phyloP scores from a whole-genome alignment of 2,113 vertebrate genomes.

The Micromys minutus region DNA sequence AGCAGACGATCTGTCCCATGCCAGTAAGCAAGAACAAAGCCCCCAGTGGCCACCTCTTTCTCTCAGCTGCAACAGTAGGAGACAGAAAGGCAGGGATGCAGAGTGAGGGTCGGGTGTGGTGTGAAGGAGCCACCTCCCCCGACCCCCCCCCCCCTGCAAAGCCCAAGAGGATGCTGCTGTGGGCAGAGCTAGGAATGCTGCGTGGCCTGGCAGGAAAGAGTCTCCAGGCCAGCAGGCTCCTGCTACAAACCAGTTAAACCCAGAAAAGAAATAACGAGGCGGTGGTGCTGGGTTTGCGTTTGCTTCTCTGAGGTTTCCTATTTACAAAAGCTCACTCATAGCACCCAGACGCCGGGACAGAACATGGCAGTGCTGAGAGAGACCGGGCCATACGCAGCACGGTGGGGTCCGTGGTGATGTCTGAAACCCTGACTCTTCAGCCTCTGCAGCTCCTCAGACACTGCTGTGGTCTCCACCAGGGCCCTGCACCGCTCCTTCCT shows the following conservation, averaged over 20 bases:
- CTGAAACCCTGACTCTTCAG: background rate
- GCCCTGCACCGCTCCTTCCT: background rate
- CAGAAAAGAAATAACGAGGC: background rate
- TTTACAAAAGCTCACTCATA: background rate
- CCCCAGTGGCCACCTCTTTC: too few relatives aligned
- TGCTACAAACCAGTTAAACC: too few relatives aligned
- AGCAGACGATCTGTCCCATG: background rate
- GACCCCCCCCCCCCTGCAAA: background rate
- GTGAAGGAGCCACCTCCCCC: background rate
- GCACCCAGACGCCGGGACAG: background rate
- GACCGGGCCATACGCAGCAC: fast-evolving
- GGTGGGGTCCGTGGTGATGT: fast-evolving
- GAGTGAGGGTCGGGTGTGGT: background rate
- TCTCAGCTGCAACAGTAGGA: background rate
- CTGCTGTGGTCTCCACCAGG: background rate
- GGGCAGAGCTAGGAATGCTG: background rate
- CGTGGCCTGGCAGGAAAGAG: fast-evolving
- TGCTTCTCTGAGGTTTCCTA: background rate
- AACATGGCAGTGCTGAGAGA: too few relatives aligned
- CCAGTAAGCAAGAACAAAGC: background rate
- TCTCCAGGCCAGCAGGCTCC: background rate
- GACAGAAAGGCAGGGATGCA: too few relatives aligned
- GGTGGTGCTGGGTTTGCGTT: background rate
- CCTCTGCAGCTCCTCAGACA: background rate
- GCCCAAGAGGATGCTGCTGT: background rate